Percentiles rank a stretch among this genome's conserved stretches.
These are phyloP conservation scores for Shargacucullia verbasci DNA, from an alignment of 2,888 invertebrate genomes.

Conservation along the genomic window DNA sequence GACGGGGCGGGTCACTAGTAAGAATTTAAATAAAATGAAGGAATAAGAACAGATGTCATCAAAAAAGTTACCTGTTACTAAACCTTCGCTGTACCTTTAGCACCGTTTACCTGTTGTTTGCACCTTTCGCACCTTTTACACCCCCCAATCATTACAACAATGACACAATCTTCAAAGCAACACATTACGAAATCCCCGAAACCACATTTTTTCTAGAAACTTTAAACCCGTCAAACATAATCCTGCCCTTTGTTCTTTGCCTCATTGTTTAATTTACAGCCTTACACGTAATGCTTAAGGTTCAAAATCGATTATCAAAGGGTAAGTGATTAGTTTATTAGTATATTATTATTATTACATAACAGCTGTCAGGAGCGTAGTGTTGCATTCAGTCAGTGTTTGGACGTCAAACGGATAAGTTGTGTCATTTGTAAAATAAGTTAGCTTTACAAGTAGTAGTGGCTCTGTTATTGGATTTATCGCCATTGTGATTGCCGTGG, in stretches of 20 bases:
- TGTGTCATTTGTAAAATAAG: conserved; percentile 30
- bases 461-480: conserved; percentile 48
- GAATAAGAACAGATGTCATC: too few relatives aligned
- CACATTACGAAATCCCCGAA: background rate
- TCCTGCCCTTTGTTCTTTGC: conserved; percentile 34
- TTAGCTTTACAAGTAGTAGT: conserved; percentile 16
- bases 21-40: too few relatives aligned
- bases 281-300: background rate
- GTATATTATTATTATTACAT: conserved; percentile 35
- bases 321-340: conserved; percentile 39
- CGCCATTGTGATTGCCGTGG: conserved; percentile 41
- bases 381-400: conserved; percentile 55
- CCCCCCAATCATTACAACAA: conserved; percentile 3
- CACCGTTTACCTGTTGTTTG: conserved; percentile 11
- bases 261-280: conserved; percentile 11
- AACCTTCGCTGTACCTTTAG: too few relatives aligned
- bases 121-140: conserved; percentile 10
- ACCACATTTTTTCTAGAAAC: conserved; percentile 28
- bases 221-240: conserved; percentile 13
- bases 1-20: too few relatives aligned
- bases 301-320: conserved; percentile 16
- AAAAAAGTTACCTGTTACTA: too few relatives aligned
- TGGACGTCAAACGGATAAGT: conserved; percentile 38
- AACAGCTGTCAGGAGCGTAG: conserved; percentile 21
- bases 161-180: conserved; percentile 16